Evolutionary conservation across 64 coral and sea anemone genomes (phyloP).

Genomic region (Anthopleura sola): DNA sequence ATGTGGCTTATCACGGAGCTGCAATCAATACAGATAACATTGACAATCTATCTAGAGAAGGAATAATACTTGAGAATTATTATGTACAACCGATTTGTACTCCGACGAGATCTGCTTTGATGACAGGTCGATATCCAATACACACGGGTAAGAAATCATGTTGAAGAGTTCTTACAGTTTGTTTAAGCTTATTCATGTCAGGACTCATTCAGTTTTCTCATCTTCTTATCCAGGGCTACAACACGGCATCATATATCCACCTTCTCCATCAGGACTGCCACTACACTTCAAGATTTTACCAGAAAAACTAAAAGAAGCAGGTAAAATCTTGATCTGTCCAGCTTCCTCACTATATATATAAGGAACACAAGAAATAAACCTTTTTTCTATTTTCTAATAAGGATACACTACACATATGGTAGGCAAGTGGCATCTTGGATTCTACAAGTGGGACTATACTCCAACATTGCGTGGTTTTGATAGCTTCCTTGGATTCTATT

Average conservation of each 20-base stretch:
- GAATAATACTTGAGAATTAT: constrained; percentile 42
- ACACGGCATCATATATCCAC: constrained; percentile 43
- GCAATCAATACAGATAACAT: constrained; percentile 46
- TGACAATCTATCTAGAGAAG: constrained; percentile 20
- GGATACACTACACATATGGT: constrained; percentile 62
- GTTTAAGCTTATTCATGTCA: background rate
- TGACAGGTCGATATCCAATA: constrained; percentile 56
- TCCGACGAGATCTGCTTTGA: constrained; percentile 38
- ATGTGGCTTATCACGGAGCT: constrained; percentile 31
- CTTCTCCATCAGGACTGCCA: constrained; percentile 35
- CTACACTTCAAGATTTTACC: constrained; percentile 42
- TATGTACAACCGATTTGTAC: constrained; percentile 63
- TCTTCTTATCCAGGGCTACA: constrained; percentile 17
- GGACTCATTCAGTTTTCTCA: background rate
- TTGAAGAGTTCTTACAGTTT: background rate
- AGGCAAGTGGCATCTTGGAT: constrained; percentile 70
- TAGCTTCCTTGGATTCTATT: constrained; percentile 42
- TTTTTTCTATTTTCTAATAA: constrained; percentile 5
- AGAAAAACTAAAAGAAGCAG: constrained; percentile 36
- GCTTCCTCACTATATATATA: background rate
- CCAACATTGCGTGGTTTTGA: constrained; percentile 53
- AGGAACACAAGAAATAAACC: background rate
- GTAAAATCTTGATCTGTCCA: background rate
- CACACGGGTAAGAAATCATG: constrained; percentile 26
- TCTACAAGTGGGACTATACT: constrained; percentile 48